Base-by-base conservation (phyloP, 2,797 vertebrate genomes). In the Rhabdomys pumilio region DNA sequence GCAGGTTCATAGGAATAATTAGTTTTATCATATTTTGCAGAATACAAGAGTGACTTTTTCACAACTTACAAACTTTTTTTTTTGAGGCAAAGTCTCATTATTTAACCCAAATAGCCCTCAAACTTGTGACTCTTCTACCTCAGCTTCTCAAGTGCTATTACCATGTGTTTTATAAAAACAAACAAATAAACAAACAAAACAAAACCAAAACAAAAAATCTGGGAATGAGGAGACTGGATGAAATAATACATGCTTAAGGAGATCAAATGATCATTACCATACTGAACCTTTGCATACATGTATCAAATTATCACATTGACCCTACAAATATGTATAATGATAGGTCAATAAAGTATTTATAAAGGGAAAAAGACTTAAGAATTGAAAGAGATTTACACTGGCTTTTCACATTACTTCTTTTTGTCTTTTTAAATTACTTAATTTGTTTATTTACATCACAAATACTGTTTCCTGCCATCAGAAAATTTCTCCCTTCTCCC, bases 351-450 rank as follows among this genome's bases (percentile, higher is more conserved):
- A 77, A 79, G 38, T 72, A 50, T 79, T 85, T 67, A 53, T 41
- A 59, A 59, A 57, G 59, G 20, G 38, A 41, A 73, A 55, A 73
- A 57, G 31, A 55, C 19, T 73, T 22, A 63, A 53, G 41, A 50
- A 77, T 11, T 53, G 17, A 81, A 95, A 34, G 22, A 94, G 20
- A 96, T 98, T 98, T 98, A 89, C 87, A 97, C 97, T 97, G 97
- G 86, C 90, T 93, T 97, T 80, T 47, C 7, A 57, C 9, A n/a
- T 97, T 97, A 72, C 95, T 95, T 91, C 44, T 92, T 53, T 72
- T 72, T n/a, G 34, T 38, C 34, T 38, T 72, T 67, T 72, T 19
- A n/a, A 34, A 67, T 13, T 65, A 15, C 31, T 67, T 69, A 9
- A 69, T 69, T 72, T 19, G 17, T 69, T 69, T 6, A 69, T 63